Conservation (phyloP, 2,797 vertebrate species). For the Dromococcyx pavoninus region DNA sequence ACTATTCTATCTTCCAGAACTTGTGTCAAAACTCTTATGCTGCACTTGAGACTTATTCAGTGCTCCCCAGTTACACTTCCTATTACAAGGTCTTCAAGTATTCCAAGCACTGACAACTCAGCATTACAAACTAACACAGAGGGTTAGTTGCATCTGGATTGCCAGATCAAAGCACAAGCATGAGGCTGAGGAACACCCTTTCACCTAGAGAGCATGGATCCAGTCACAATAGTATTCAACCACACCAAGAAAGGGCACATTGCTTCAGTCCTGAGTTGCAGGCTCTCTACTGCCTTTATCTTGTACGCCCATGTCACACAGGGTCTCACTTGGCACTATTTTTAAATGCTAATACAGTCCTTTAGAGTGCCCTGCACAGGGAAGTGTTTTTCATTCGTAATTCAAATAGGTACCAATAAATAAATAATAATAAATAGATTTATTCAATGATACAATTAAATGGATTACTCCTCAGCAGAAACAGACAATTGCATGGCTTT, state of each 20-base stretch:
- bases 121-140: not conserved
- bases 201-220: not conserved
- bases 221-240: not conserved
- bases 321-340: not conserved
- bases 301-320: not conserved
- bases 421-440: not conserved
- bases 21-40: not conserved
- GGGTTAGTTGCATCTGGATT: not conserved
- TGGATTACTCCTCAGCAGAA: not conserved
- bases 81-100: not conserved
- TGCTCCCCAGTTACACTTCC: not conserved
- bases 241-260: not conserved
- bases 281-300: not conserved
- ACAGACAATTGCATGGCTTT: not conserved
- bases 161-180: not conserved
- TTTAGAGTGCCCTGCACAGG: not conserved
- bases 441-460: not conserved
- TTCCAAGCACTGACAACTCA: not conserved
- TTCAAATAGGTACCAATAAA: not conserved
- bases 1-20: not conserved
- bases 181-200: not conserved
- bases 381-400: not conserved
- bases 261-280: not conserved
- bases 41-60: not conserved
- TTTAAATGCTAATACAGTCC: not conserved